Base-by-base conservation (phyloP, 2,888 invertebrate genomes). In the Choreutis nemorana region DNA sequence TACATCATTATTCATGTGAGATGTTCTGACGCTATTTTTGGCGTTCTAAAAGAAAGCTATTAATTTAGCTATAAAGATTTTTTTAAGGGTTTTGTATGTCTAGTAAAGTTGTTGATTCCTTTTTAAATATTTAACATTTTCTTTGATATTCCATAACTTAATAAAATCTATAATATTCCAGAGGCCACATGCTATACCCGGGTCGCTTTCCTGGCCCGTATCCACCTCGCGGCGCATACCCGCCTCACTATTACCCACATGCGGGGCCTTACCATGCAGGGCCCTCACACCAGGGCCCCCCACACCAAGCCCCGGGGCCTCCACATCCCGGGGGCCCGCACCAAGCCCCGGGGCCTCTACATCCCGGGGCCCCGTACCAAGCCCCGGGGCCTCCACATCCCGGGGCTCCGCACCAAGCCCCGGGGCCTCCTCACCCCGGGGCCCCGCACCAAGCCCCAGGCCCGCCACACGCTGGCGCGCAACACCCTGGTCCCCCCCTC, bases 181-280 rank as follows among this genome's bases (percentile, higher is more conserved):
- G 75, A 27, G 66, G 67, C 1, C 68, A 67, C 4, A 68, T 73
- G 70, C 67, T 77, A 71, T 77, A 75, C 42, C 42, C 48, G 5
- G 52, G 55, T 18, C n/a, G n/a, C n/a, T n/a, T n/a, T n/a, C n/a
- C n/a, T n/a, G n/a, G 41, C 14, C 56, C 55, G 41, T 56, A 64
- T 39, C 55, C 64, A 7, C 57, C 70, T 34, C 39, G 20, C 29
- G 10, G 3, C 30, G 29, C 25, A 29, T 32, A 7, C 10, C 22
- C 31, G 27, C 18, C 22, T 23, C 23, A 28, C 14, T 10, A 14
- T 26, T 18, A 32, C 16, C 13, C 23, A 13, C 33, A 29, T 4
- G 26, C 16, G 2, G 26, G 23, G 2, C n/a, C 22, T 10, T 25
- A 13, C 27, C 27, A 5, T 12, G 13, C 16, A 29, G 28, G 15